These are phyloP conservation scores for Hyles lineata DNA, from an alignment of 2,888 invertebrate species.

Conservation along the genomic window DNA sequence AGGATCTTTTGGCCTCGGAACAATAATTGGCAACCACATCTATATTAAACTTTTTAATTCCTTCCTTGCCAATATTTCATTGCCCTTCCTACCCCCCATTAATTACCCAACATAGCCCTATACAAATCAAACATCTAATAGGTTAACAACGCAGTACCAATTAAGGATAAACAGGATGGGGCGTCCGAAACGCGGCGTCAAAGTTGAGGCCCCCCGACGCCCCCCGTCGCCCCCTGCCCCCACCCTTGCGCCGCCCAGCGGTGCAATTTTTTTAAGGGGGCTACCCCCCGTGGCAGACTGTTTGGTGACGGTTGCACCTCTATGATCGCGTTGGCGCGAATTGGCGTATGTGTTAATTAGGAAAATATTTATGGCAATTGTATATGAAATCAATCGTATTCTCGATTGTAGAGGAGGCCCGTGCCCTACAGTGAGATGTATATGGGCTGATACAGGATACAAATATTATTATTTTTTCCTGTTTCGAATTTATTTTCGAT, in stretches of 20 bases:
- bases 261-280: constrained; percentile 77
- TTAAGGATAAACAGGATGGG: constrained; percentile 67
- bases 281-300: constrained; percentile 64
- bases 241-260: constrained; percentile 44
- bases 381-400: too few relatives aligned
- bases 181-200: constrained; percentile 68
- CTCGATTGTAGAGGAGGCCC: too few relatives aligned
- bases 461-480: too few relatives aligned
- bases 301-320: constrained; percentile 81
- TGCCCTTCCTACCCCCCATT: too few relatives aligned
- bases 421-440: too few relatives aligned
- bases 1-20: too few relatives aligned
- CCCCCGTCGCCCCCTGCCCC: constrained; percentile 33
- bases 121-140: constrained; percentile 63
- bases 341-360: constrained; percentile 46
- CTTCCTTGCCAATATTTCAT: too few relatives aligned
- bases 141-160: constrained; percentile 67
- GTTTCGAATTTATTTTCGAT: too few relatives aligned
- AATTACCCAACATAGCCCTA: neutral
- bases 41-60: too few relatives aligned
- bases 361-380: neutral
- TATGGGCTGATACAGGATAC: too few relatives aligned
- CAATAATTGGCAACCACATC: too few relatives aligned
- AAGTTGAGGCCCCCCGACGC: constrained; percentile 64
- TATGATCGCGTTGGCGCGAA: constrained; percentile 43